Percentiles rank a stretch among this genome's conserved stretches.
These are phyloP conservation scores for Myrmecobius fasciatus DNA, from an alignment of 2,113 vertebrate species.

Conservation along the genomic window DNA sequence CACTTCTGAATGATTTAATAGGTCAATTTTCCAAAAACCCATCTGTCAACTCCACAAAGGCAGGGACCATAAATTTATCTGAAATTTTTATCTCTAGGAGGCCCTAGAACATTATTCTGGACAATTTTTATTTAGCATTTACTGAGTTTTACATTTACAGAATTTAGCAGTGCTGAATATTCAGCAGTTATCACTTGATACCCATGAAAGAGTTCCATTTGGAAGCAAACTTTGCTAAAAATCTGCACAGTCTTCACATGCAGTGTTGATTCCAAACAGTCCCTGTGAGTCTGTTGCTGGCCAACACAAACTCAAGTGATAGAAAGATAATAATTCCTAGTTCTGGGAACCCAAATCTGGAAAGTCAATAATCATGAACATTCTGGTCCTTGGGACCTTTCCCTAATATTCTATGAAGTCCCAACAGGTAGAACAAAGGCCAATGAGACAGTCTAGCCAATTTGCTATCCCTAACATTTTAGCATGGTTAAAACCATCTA, in stretches of 20 bases:
- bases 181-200: not conserved
- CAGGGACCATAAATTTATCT: no score
- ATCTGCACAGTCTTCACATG: slow-evolving; percentile 25
- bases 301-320: not conserved
- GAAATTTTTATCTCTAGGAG: not conserved
- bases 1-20: no score
- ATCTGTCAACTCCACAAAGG: no score
- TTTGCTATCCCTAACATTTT: slow-evolving; percentile 29
- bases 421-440: not conserved
- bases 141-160: no score
- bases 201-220: slow-evolving; percentile 16
- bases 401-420: no score
- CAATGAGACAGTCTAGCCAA: slow-evolving; percentile 11
- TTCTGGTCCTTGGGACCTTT: not conserved
- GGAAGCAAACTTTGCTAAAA: slow-evolving; percentile 48
- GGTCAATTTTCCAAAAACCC: no score
- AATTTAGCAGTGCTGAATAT: no score
- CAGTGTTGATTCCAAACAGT: slow-evolving; percentile 20
- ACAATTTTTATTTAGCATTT: no score
- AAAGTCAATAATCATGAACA: not conserved
- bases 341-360: not conserved
- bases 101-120: not conserved
- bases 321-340: no score
- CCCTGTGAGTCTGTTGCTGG: not conserved
- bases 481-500: slow-evolving; percentile 30